These are phyloP conservation scores for Aphelinus certus DNA, from an alignment of 1,140 invertebrate species.

Conservation along the genomic window DNA sequence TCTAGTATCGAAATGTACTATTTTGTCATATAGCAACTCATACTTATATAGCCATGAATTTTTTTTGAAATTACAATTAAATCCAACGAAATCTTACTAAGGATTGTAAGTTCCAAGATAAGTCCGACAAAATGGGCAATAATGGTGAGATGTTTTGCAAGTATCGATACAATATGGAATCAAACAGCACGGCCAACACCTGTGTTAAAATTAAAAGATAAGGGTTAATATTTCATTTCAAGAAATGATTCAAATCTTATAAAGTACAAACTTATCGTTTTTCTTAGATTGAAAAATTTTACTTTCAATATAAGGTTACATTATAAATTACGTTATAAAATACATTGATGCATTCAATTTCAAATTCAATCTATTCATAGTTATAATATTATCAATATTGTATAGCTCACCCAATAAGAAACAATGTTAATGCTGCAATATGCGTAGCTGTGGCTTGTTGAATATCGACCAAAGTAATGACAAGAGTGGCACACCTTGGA, in stretches of 20 bases:
- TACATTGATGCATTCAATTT: no score
- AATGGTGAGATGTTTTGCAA: conserved; percentile 68
- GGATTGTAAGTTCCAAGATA: conserved; percentile 64
- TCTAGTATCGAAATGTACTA: no score
- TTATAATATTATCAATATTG: no score
- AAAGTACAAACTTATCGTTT: no score
- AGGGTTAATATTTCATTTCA: not conserved
- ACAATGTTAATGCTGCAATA: conserved; percentile 48
- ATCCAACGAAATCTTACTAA: conserved; percentile 42
- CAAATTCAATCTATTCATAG: no score
- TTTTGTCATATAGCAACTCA: no score
- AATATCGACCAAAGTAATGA: conserved; percentile 53
- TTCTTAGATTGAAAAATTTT: no score
- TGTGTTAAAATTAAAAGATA: conserved; percentile 48
- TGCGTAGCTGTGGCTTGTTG: conserved; percentile 54
- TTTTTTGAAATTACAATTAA: no score
- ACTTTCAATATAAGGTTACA: no score
- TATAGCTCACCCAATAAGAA: conserved; percentile 38
- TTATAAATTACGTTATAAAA: no score
- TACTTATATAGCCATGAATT: no score
- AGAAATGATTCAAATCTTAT: no score
- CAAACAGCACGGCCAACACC: conserved; percentile 67
- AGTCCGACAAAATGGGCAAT: conserved; percentile 66
- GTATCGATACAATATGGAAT: conserved; percentile 69
- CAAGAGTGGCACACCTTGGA: conserved; percentile 54